Evolutionary conservation across 2,797 vertebrate genomes (phyloP).

Genomic region (Sebastes vulpes): DNA sequence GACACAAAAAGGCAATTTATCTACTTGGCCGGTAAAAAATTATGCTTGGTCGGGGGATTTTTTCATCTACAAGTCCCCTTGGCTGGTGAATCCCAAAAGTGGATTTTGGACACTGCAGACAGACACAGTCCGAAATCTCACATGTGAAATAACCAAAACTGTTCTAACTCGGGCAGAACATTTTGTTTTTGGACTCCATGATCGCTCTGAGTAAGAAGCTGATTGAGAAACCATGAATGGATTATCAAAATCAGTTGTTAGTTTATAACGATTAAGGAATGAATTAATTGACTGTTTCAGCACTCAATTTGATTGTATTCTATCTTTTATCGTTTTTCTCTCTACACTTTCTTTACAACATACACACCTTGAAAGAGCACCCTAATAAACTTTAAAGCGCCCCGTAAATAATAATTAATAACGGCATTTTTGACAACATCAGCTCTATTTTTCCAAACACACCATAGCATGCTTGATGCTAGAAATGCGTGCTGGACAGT

Average conservation of each 20-base stretch:
- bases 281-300: neutral
- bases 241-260: neutral
- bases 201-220: neutral
- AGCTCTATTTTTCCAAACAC: neutral
- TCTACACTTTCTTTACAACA: neutral
- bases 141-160: neutral
- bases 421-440: neutral
- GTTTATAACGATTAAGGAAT: neutral
- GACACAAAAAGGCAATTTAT: no score
- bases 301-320: neutral
- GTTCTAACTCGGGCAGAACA: neutral
- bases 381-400: neutral
- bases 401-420: neutral
- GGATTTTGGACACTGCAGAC: no score
- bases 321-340: neutral
- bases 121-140: no score
- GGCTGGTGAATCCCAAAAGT: no score
- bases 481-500: neutral
- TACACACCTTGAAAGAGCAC: neutral
- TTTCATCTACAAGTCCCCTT: no score
- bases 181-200: neutral
- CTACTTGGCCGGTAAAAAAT: rapidly evolving
- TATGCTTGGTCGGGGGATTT: no score
- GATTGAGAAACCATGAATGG: neutral
- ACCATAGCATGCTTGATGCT: neutral